These are phyloP conservation scores for Antechinus flavipes DNA, from an alignment of 2,113 vertebrate species.

Conservation along the genomic window DNA sequence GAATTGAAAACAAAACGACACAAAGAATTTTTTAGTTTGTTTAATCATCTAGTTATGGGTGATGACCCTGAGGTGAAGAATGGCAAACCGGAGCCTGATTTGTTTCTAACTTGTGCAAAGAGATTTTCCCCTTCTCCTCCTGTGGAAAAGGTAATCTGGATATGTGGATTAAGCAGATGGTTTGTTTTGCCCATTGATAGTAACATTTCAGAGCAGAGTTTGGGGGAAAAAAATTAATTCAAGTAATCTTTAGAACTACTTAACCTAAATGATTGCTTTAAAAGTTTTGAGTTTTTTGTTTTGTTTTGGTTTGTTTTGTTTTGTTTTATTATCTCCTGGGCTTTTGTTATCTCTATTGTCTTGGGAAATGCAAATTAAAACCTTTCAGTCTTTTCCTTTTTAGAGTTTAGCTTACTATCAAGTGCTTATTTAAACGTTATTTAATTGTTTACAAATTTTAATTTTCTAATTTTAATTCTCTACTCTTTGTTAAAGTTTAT, in stretches of 20 bases:
- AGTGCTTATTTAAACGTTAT: background rate
- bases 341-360: background rate
- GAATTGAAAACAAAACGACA: slow-evolving; percentile 89
- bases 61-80: slow-evolving; percentile 91
- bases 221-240: background rate
- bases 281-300: background rate
- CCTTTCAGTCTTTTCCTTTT: background rate
- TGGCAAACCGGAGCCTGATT: slow-evolving; percentile 91
- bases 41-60: slow-evolving; percentile 91
- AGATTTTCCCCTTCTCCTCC: slow-evolving; percentile 88
- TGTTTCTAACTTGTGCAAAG: slow-evolving; percentile 91
- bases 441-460: background rate
- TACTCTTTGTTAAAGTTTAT: background rate
- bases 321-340: too few species aligned
- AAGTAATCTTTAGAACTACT: background rate
- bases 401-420: background rate
- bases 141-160: slow-evolving; percentile 85
- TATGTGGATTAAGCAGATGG: background rate
- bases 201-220: background rate
- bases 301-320: background rate
- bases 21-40: slow-evolving; percentile 88
- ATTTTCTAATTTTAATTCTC: background rate
- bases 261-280: background rate
- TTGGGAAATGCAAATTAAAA: background rate
- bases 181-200: background rate